Evolutionary conservation across 2,888 invertebrate species (phyloP), one percentile per base, ranked within the genome.

Genomic region (Thecophora atra): DNA sequence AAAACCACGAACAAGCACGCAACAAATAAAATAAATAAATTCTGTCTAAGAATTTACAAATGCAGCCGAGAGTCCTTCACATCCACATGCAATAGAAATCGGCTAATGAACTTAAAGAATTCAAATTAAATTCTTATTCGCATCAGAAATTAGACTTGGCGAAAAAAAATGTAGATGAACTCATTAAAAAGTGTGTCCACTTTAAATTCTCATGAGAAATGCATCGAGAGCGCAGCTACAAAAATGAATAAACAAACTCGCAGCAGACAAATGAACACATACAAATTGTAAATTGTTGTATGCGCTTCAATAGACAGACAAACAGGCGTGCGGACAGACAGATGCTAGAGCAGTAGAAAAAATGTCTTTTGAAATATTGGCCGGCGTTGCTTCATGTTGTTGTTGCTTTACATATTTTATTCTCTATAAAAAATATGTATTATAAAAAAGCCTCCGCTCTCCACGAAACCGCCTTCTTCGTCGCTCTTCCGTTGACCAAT

Each of bases 41-140:
- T 30, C 30, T 30, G 8, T 4, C 30, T 62, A 28, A 62, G 37
- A 62, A 62, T 62, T 72, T 4, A 28, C 19, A 44, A 58, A 30
- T 62, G 47, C 62, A 17, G 37, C 7, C 51, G 37, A 70, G 52
- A 70, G 70, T 70, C 70, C 70, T 70, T 70, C 70, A 44, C 62
- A 24, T 21, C 51, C 37, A 70, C 42, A 63, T 30, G 62, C 52
- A 19, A 52, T 52, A 37, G 51, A 62, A 42, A 37, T 28, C 44
- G 70, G 70, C 63, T 63, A 62, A 70, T 70, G 70, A 70, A 70
- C 70, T 70, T 30, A 24, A 15, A 28, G 6, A 51, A 28, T 17
- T 15, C 47, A 28, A 47, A 52, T n/a, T 11, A 24, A 56, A 54
- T n/a, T 24, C 3, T 11, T 58, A 17, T 6, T 24, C 26, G 26